Evolutionary conservation across 1,140 invertebrate genomes (phyloP), one percentile per base, ranked within the genome.

Genomic region (Tetranychus cinnabarinus): DNA sequence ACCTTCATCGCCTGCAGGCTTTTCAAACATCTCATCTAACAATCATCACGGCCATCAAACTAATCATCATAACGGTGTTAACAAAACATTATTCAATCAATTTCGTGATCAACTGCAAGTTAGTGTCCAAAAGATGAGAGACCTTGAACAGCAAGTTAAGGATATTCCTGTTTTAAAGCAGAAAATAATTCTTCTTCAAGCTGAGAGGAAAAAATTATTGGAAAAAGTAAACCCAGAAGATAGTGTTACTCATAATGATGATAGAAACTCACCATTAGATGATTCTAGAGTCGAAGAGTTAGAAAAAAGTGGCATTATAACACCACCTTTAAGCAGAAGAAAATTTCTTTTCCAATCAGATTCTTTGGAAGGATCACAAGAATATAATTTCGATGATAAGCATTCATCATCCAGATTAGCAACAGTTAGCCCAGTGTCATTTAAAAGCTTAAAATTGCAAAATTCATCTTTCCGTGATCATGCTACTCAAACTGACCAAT

Each of bases 121-220:
- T 15, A 86, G 84, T 68, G 72, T 88, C 56, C 79, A 83, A 69
- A 75, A 82, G 50, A 81, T 87, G 72, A 80, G 77, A 69, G 82
- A 87, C 67, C 73, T 89, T 62, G 86, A 88, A 73, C 83, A 85
- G 70, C 82, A 86, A 75, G 82, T 86, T 31, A 87, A 86, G 75
- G 71, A 78, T 45, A 82, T 90, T 71, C 86, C 86, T n/a, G 76
- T 81, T 66, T 68, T 70, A 23, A 66, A 82, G 80, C 76, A 78
- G 60, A 81, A 85, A 74, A 73, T 88, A 13, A 79, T 76, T 46
- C 76, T 80, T 37, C 69, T 87, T 58, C 80, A 83, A 67, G 79
- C 84, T 65, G 84, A 87, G 70, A 86, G 86, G 64, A 73, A 80
- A 23, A 76, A 79, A 36, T 69, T 88, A 60, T 67, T 78, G 56